Conservation (phyloP, 2,113 vertebrate genomes). For the Bos javanicus region DNA sequence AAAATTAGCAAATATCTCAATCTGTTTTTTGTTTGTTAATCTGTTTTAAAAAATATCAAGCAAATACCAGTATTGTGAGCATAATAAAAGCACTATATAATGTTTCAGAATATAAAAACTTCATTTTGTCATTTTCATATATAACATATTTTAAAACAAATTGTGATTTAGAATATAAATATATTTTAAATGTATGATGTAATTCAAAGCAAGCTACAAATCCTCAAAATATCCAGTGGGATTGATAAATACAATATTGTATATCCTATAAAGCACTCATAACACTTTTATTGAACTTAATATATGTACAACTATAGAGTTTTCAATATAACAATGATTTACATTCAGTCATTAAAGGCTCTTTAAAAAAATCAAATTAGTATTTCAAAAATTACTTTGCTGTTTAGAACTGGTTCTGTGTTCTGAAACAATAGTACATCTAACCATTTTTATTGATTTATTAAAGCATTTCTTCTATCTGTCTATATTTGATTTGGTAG, state of each 20-base stretch:
- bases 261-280: neutral
- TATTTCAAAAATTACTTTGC: neutral
- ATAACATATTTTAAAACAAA: slow-evolving; percentile 36
- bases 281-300: neutral
- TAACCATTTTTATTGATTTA: neutral
- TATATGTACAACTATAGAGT: neutral
- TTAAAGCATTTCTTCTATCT: slow-evolving; percentile 6
- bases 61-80: neutral
- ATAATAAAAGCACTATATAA: slow-evolving; percentile 4
- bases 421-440: neutral
- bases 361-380: neutral
- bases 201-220: neutral
- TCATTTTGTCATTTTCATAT: slow-evolving; percentile 33
- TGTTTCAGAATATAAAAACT: slow-evolving; percentile 10
- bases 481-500: neutral
- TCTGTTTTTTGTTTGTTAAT: neutral
- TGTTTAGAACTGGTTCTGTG: neutral
- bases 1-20: slow-evolving; percentile 15
- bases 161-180: slow-evolving; percentile 19
- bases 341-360: neutral
- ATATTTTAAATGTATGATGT: slow-evolving; percentile 36
- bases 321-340: neutral
- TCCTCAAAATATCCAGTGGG: neutral
- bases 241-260: slow-evolving; percentile 21
- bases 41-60: slow-evolving; percentile 16